Base-by-base conservation (phyloP, 2,113 vertebrate genomes). In the Cheilinus undulatus region DNA sequence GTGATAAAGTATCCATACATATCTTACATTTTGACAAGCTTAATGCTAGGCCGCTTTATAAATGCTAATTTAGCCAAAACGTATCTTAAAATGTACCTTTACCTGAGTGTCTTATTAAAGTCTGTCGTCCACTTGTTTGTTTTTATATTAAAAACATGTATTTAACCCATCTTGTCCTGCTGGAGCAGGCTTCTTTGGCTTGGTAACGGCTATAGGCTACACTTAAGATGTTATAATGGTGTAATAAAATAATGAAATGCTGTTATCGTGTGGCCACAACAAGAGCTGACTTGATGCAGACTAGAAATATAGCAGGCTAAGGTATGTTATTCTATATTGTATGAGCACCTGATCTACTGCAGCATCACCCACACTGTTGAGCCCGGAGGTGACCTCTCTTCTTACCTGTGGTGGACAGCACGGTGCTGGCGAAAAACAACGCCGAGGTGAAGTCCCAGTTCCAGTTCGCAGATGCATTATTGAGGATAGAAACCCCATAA, bases 371-470 rank as follows among this genome's bases (percentile, higher is more conserved):
- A 1, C 26, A 15, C 24, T 9, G 32, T 11, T 3, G 27, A 28
- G 49, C 62, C n/a, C 26, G 8, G 22, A 4, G 12, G 40, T 42
- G 40, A 42, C 40, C 40, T 10, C 30, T 27, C 32, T 14, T n/a
- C 91, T 85, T 68, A 99, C 97, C 97, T 86, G 97, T 98, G 85
- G 97, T 98, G 85, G 97, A 98, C 42, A 99, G 93, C 73, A 99
- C 96, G 0, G 97, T 99, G 94, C 96, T 99, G 65, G 96, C 96
- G 63, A 98, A 99, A 86, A 99, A 99, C 70, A 99, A 92, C 1
- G 97, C 94, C 0, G 97, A 99, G 74, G 96, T 96, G 93, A 98
- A 99, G 94, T 98, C 97, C 97, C 97, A 99, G 92, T 98, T 98
- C 96, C 96, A 97, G 91, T 95, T 96, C 1, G 92, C 92, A 0